phyloP scores from a whole-genome alignment of 2,113 vertebrate genomes.

The Chinchilla lanigera region DNA sequence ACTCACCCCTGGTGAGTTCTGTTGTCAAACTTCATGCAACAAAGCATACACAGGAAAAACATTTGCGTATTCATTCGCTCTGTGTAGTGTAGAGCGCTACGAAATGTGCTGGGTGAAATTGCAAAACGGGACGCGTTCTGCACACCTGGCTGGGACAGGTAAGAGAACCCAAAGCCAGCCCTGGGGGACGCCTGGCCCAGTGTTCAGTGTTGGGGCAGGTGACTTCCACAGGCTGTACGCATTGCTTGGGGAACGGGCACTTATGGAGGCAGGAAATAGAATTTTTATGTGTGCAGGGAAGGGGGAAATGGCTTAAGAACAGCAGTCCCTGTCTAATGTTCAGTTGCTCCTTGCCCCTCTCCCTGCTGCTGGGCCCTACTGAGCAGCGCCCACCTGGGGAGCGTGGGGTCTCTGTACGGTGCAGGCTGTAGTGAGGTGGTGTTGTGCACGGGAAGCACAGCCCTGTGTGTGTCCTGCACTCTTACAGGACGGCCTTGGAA shows the following conservation, averaged over 20 bases:
- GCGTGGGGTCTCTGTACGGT: not conserved
- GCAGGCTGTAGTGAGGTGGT: not conserved
- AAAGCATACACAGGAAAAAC: not conserved
- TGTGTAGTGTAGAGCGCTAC: fast-evolving
- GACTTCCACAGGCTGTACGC: not conserved
- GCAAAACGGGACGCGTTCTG: not conserved
- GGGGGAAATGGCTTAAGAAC: not conserved
- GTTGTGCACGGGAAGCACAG: not conserved
- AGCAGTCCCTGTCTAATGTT: not conserved
- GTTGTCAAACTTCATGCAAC: not conserved
- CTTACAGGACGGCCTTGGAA: not conserved
- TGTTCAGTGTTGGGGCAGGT: not conserved
- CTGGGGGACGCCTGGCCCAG: not conserved
- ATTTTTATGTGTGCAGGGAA: not conserved
- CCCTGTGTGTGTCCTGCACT: not conserved
- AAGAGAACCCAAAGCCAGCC: not conserved
- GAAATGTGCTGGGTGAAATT: not conserved
- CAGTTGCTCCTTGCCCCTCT: not conserved
- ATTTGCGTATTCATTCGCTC: not conserved
- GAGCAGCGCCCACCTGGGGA: no score
- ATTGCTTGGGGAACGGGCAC: not conserved
- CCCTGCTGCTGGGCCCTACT: not conserved
- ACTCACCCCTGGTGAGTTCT: not conserved
- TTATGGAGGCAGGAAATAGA: not conserved
- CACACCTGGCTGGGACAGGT: not conserved